phyloP scores from a whole-genome alignment of 2,113 vertebrate genomes.

The Glaucidium brasilianum region DNA sequence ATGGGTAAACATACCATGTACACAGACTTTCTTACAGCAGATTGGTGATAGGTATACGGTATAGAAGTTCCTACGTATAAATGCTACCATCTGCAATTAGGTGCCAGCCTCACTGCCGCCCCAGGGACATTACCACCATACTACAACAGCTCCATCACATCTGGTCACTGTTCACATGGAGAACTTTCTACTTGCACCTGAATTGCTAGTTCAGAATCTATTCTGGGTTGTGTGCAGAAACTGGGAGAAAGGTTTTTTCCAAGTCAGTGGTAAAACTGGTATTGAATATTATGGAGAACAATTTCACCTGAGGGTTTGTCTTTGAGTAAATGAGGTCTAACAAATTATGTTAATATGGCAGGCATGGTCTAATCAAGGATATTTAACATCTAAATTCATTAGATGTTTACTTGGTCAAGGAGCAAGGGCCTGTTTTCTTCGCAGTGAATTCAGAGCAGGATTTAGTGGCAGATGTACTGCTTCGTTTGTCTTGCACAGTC shows the following conservation, averaged over 20 bases:
- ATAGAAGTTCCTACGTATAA: not conserved
- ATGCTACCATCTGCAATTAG: not conserved
- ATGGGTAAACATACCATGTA: not conserved
- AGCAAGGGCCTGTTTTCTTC: not conserved
- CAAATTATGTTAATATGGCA: not conserved
- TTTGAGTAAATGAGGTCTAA: not conserved
- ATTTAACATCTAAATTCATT: not conserved
- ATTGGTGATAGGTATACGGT: not conserved
- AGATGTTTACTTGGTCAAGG: not conserved
- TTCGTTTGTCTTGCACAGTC: not conserved
- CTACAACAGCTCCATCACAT: not conserved
- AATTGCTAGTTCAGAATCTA: not conserved
- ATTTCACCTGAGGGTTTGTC: not conserved
- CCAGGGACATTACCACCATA: not conserved
- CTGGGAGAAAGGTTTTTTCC: fast-evolving
- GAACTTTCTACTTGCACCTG: not conserved
- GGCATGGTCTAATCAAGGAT: not conserved
- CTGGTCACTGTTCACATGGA: not conserved
- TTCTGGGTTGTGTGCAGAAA: not conserved
- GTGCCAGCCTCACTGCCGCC: not conserved
- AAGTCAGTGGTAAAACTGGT: not conserved
- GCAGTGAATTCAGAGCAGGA: not conserved
- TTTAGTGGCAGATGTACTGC: not conserved
- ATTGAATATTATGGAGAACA: not conserved
- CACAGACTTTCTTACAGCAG: not conserved